Percentiles rank a stretch among this genome's conserved stretches.
phyloP scores from a whole-genome alignment of 1,140 invertebrate species.

The Cylas formicarius region DNA sequence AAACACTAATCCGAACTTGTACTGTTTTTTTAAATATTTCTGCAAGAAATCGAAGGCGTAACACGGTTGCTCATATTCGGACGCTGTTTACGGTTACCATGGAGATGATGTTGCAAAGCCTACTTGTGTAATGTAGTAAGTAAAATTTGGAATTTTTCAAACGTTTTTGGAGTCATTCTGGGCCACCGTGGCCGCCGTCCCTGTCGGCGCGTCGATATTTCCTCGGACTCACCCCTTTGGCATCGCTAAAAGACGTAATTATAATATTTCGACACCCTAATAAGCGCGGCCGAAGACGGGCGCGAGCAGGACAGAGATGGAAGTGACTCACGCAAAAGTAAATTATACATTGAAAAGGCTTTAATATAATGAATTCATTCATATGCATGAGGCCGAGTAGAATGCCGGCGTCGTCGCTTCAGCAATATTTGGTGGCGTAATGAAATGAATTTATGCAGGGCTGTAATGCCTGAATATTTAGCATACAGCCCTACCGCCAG shows the following conservation, averaged over 20 bases:
- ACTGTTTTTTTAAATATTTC: too few relatives aligned
- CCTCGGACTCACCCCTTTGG: slow-evolving; percentile 18
- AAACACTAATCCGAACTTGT: too few relatives aligned
- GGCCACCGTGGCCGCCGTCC: slow-evolving; percentile 3
- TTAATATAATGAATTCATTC: slow-evolving; percentile 61
- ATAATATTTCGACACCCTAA: slow-evolving; percentile 37
- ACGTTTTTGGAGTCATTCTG: too few relatives aligned
- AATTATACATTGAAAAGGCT: slow-evolving; percentile 61
- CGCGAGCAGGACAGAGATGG: slow-evolving; percentile 41
- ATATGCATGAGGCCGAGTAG: slow-evolving; percentile 54
- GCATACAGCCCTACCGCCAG: slow-evolving; percentile 42
- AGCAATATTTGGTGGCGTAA: slow-evolving; percentile 57
- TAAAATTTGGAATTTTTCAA: too few relatives aligned
- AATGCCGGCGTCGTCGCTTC: slow-evolving; percentile 43
- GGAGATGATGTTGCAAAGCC: too few relatives aligned
- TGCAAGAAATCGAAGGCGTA: too few relatives aligned
- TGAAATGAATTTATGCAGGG: slow-evolving; percentile 60
- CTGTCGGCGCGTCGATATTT: not conserved
- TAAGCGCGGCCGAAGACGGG: too few relatives aligned
- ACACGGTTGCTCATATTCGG: too few relatives aligned
- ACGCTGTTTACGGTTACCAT: too few relatives aligned
- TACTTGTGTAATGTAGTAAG: too few relatives aligned
- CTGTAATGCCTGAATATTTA: slow-evolving; percentile 58
- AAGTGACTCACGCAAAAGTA: slow-evolving; percentile 60
- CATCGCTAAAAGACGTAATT: slow-evolving; percentile 38